Evolutionary conservation across 2,888 invertebrate genomes (phyloP).

Genomic region (Geophilus truncorum): DNA sequence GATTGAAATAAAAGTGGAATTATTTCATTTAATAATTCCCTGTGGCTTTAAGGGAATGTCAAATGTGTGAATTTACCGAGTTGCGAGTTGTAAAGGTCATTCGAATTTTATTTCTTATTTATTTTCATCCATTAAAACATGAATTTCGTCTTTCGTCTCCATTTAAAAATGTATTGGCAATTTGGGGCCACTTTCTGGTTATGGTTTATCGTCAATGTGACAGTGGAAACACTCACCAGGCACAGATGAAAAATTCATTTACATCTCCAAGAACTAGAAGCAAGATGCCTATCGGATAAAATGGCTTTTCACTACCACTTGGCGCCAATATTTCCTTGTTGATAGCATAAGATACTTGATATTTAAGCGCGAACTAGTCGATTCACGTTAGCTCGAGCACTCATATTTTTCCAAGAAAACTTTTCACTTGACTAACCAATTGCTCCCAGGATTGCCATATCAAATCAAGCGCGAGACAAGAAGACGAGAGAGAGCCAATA

Average conservation of each 20-base stretch:
- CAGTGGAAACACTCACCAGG: constrained; percentile 17
- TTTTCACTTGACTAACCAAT: constrained; percentile 25
- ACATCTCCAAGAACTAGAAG: constrained; percentile 27
- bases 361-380: constrained; percentile 12
- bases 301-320: constrained; percentile 25
- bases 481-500: constrained; percentile 4
- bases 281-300: constrained; percentile 27
- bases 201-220: constrained; percentile 1
- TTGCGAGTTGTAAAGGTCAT: neutral
- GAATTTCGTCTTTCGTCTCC: neutral
- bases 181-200: constrained; percentile 17
- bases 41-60: no score
- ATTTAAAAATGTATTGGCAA: neutral
- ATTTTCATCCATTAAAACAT: neutral
- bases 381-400: neutral
- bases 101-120: neutral
- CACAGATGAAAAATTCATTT: constrained; percentile 25
- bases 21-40: no score
- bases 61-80: no score
- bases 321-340: constrained; percentile 25
- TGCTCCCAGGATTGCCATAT: constrained; percentile 18
- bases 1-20: no score
- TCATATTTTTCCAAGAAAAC: constrained; percentile 14
- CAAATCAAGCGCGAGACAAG: constrained; percentile 17
- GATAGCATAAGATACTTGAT: constrained; percentile 27